These are phyloP conservation scores for Spheniscus humboldti DNA, from an alignment of 2,797 vertebrate genomes.

Conservation along the genomic window DNA sequence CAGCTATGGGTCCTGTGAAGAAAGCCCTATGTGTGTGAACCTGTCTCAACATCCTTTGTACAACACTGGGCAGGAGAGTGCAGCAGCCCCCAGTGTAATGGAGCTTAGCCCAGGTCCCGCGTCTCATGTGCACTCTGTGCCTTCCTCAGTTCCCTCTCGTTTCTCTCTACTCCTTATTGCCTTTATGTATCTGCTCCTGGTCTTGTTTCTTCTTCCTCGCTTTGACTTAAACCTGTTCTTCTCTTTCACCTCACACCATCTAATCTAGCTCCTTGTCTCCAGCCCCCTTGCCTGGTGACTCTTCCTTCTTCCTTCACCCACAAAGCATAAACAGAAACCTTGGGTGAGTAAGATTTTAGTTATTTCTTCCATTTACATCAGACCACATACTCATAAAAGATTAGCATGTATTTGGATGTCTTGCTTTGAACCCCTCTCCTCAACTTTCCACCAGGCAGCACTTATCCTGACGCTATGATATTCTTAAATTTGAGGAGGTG, in stretches of 20 bases:
- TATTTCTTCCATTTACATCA: background rate
- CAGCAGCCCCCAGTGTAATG: background rate
- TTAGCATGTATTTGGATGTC: background rate
- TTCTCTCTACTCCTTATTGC: background rate
- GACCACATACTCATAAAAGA: background rate
- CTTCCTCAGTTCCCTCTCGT: background rate
- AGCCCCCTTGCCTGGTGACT: background rate
- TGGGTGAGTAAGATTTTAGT: background rate
- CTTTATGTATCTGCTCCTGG: background rate
- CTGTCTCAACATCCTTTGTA: background rate
- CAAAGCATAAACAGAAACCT: background rate
- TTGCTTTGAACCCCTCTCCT: background rate
- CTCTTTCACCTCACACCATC: background rate
- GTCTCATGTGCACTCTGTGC: fast-evolving
- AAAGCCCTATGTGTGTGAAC: background rate
- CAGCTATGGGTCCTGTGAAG: fast-evolving
- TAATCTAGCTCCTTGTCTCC: background rate
- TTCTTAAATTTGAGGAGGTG: background rate
- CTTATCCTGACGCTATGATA: background rate
- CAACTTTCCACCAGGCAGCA: background rate
- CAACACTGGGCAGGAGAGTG: background rate
- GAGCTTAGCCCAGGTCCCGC: fast-evolving
- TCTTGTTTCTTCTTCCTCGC: background rate
- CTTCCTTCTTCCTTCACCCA: background rate
- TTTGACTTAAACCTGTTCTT: background rate